Evolutionary conservation across 2,797 vertebrate species (phyloP), one percentile per base, ranked within the genome.

Genomic region (Tamandua tetradactyla): DNA sequence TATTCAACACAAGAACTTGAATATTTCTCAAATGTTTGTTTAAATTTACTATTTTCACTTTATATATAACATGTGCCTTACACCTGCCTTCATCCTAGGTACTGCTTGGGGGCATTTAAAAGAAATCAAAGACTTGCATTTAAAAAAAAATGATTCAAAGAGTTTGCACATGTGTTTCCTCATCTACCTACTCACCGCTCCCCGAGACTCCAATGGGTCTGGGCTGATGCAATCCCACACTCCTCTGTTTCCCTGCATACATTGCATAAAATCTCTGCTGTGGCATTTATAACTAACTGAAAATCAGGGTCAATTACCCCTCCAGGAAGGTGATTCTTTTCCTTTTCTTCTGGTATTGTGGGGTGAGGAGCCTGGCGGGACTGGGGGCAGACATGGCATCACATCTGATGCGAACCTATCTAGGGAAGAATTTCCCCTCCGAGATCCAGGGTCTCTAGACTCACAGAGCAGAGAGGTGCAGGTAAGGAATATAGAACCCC

Each of bases 221-320:
- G 13, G 18, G 13, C n/a, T 49, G 4, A 32, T 3, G 17, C n/a
- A 23, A 18, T 0, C 8, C 12, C 3, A 13, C 7, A 55, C 27
- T 2, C 23, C 23, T 37, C 25, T 40, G 17, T 35, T 15, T 27
- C 27, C n/a, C 40, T 7, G 0, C 6, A 47, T 27, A 42, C 42
- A 35, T 23, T 37, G 20, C 25, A 49, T 32, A 25, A n/a, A n/a
- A 52, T 42, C 66, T 27, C 44, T 47, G 17, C 42, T 68, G n/a
- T 18, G 44, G 44, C 12, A 3, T 44, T 57, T 25, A 4, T 8
- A 35, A n/a, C 14, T 8, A 35, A n/a, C 14, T 7, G 42, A 35
- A 59, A 40, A 27, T 22, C 44, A 52, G 59, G 52, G 14, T 13
- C 10, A 40, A 7, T 3, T 55, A 13, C 25, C 18, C 49, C 61